Conservation (phyloP, 2,113 vertebrate genomes). For the Saccopteryx bilineata region DNA sequence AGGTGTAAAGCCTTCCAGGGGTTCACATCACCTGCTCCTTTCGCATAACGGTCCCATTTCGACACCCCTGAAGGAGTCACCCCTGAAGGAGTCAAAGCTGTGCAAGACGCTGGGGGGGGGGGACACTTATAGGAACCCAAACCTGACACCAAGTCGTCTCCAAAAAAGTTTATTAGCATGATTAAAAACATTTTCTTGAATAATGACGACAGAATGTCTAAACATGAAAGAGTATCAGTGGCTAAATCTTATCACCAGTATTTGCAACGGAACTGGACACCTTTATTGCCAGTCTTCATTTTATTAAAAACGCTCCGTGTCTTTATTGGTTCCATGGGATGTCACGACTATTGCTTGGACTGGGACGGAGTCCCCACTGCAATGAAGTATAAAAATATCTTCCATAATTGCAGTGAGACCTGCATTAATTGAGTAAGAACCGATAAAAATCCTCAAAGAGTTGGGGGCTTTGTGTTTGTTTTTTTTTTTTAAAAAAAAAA, state of each 20-base stretch:
- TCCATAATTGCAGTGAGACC: constrained; percentile 83
- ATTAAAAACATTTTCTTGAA: constrained; percentile 90
- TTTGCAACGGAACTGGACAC: constrained; percentile 76
- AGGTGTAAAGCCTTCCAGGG: not conserved
- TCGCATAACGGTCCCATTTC: not conserved
- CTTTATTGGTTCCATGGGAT: constrained; percentile 66
- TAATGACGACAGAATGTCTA: constrained; percentile 86
- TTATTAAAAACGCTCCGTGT: constrained; percentile 80
- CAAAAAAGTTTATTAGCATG: constrained; percentile 92
- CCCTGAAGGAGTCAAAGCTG: not conserved
- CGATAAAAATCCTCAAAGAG: constrained; percentile 87
- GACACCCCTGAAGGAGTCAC: not conserved
- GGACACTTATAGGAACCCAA: constrained; percentile 78
- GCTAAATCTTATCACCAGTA: constrained; percentile 84
- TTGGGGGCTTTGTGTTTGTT: constrained; percentile 80
- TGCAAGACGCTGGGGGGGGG: not conserved
- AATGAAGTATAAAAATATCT: constrained; percentile 89
- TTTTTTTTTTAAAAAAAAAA: too few relatives aligned
- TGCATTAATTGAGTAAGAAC: constrained; percentile 82
- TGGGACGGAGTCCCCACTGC: constrained; percentile 82
- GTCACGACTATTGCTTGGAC: constrained; percentile 85
- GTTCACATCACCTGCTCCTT: not conserved
- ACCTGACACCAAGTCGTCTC: constrained; percentile 85
- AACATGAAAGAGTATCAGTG: constrained; percentile 87
- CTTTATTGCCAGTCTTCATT: constrained; percentile 86